Evolutionary conservation across 37 sponge, comb jelly and placozoan genomes (phyloP).

Genomic region (Theonella swinhoei): DNA sequence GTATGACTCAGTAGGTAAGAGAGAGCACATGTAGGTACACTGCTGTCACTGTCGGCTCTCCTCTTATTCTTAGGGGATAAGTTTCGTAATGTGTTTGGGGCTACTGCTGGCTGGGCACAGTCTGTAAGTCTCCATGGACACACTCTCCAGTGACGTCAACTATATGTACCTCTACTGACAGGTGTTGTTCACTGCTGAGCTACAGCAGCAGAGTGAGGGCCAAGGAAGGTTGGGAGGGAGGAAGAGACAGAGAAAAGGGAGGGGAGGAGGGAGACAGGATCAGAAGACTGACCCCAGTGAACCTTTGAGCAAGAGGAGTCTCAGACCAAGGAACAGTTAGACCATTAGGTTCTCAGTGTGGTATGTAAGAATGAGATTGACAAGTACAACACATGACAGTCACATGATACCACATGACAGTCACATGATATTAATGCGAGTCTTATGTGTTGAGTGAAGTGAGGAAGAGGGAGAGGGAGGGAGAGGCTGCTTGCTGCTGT

Average conservation of each 20-base stretch:
- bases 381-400: too few species aligned
- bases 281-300: too few species aligned
- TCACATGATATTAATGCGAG: too few species aligned
- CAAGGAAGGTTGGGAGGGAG: background rate
- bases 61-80: constrained; percentile 53
- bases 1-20: constrained; percentile 54
- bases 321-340: too few species aligned
- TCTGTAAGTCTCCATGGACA: constrained; percentile 65
- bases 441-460: background rate
- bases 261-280: background rate
- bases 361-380: too few species aligned
- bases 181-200: constrained; percentile 37
- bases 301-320: too few species aligned
- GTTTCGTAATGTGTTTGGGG: constrained; percentile 76
- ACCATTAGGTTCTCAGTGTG: too few species aligned
- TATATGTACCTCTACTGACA: background rate
- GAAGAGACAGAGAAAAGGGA: background rate
- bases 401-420: too few species aligned
- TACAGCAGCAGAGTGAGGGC: constrained; percentile 11
- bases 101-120: constrained; percentile 89
- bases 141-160: background rate
- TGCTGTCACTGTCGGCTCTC: background rate
- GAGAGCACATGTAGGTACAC: too few species aligned
- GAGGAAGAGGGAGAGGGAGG: background rate
- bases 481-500: background rate